phyloP scores from a whole-genome alignment of 2,888 invertebrate species.

The Steinernema carpocapsae region DNA sequence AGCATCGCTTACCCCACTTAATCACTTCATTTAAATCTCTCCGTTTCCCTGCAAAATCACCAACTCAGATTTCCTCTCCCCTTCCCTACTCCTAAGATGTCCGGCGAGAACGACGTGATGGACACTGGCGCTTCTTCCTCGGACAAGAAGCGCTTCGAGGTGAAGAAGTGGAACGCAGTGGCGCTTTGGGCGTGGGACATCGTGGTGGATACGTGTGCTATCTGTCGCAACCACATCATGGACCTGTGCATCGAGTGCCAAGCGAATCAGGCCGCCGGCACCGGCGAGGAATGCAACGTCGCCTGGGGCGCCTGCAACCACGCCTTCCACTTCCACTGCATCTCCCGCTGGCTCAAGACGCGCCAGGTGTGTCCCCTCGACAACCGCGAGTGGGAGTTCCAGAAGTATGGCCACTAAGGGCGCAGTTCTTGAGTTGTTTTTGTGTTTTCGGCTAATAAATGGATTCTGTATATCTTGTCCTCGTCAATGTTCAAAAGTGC shows the following conservation, averaged over 20 bases:
- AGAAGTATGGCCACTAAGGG: conserved; percentile 77
- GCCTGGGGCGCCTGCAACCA: conserved; percentile 99
- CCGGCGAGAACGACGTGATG: neutral
- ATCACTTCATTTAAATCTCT: too few relatives aligned
- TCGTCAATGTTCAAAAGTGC: too few relatives aligned
- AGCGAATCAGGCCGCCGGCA: conserved; percentile 81
- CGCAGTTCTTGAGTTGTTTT: neutral
- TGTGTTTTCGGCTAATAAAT: too few relatives aligned
- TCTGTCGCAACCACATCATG: conserved; percentile 99
- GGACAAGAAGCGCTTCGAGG: conserved; percentile 60
- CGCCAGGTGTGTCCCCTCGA: conserved; percentile 97
- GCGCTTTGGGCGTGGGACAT: conserved; percentile 94
- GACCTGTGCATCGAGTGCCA: conserved; percentile 98
- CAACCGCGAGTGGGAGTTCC: conserved; percentile 99
- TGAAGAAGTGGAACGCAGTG: conserved; percentile 92
- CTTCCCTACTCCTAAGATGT: too few relatives aligned
- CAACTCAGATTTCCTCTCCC: too few relatives aligned
- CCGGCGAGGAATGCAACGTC: conserved; percentile 97
- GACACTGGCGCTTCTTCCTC: conserved; percentile 34
- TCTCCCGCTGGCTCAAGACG: conserved; percentile 97
- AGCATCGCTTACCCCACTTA: too few relatives aligned
- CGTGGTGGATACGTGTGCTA: conserved; percentile 98
- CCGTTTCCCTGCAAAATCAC: too few relatives aligned
- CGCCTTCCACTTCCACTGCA: conserved; percentile 99
- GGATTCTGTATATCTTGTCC: too few relatives aligned